Evolutionary conservation across 2,888 invertebrate species (phyloP).

Genomic region (Cylindroiulus punctatus): DNA sequence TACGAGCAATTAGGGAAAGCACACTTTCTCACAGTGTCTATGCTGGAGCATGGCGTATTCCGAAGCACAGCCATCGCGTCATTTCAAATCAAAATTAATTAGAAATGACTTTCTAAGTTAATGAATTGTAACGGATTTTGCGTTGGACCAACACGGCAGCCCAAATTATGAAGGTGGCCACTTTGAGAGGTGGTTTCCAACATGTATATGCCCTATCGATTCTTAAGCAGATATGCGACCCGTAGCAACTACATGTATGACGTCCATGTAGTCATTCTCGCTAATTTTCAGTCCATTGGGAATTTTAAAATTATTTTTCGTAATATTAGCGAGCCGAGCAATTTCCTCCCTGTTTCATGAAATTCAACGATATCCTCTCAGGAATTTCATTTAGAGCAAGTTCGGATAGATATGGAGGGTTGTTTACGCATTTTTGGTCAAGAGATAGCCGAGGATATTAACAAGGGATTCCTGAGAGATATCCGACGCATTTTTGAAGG

Average conservation of each 20-base stretch:
- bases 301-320: slow-evolving; percentile 27
- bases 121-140: too few species aligned
- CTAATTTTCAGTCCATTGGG: slow-evolving; percentile 8
- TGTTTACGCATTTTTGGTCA: slow-evolving; percentile 17
- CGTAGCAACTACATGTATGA: not conserved
- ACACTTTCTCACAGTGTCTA: too few species aligned
- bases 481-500: not conserved
- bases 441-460: not conserved
- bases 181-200: not conserved
- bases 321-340: not conserved
- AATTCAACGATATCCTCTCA: not conserved
- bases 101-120: too few species aligned
- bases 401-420: not conserved
- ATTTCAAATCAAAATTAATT: too few species aligned
- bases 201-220: not conserved
- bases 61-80: too few species aligned
- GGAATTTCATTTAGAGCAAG: not conserved
- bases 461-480: not conserved
- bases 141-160: too few species aligned
- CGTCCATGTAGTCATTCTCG: not conserved
- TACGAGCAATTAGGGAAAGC: too few species aligned
- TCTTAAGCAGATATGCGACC: not conserved
- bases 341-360: not conserved
- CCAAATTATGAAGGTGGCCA: not conserved
- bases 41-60: too few species aligned